A percentile compares a stretch with the other conserved stretches of the same genome.
Conservation (phyloP, 2,888 invertebrate species). For the Harpalus rufipes region DNA sequence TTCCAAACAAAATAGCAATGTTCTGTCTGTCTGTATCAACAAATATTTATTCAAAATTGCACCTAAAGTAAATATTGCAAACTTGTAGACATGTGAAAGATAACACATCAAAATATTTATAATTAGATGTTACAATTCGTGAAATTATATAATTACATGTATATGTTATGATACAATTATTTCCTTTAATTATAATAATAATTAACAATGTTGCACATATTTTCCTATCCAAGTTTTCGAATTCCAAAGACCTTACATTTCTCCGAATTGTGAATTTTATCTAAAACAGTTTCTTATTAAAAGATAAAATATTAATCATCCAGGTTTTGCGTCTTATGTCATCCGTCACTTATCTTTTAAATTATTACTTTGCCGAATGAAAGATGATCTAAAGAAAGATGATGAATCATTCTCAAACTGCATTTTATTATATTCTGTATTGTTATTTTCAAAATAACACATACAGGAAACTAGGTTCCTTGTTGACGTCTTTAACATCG, state of each 20-base stretch:
- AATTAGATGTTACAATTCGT: no score
- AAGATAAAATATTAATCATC: constrained; percentile 48
- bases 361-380: constrained; percentile 13
- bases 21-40: no score
- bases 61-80: no score
- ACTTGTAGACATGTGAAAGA: no score
- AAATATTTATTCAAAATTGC: no score
- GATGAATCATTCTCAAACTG: constrained; percentile 31
- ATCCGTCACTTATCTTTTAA: constrained; percentile 33
- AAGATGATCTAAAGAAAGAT: constrained; percentile 35
- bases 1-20: no score
- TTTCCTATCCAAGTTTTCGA: not conserved
- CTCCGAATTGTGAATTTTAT: constrained; percentile 28
- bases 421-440: constrained; percentile 1
- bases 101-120: no score
- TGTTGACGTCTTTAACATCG: not conserved
- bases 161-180: no score
- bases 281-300: constrained; percentile 51
- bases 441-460: not conserved
- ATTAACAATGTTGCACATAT: no score
- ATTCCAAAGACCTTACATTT: constrained; percentile 42
- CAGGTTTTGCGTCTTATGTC: constrained; percentile 34
- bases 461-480: not conserved
- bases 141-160: no score
- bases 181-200: no score